Base-by-base conservation (phyloP, 2,797 vertebrate genomes). In the Pangasius krempfi region DNA sequence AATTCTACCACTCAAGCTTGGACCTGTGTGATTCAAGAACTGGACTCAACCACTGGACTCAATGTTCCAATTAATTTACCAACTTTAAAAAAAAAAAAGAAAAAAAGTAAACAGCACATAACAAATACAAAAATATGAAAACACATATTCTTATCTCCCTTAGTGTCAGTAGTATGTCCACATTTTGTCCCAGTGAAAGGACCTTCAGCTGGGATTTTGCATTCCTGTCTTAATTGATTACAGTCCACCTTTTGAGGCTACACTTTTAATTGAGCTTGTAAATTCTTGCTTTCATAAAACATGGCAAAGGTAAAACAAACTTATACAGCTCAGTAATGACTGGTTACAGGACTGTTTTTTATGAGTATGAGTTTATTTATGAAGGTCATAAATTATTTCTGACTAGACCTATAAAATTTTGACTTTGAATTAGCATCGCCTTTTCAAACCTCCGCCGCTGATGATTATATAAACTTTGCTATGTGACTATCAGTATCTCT, bases 351-450 rank as follows among this genome's bases (percentile, higher is more conserved):
- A 88, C 92, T 89, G 90, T 91, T 90, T 88, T 70, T 80, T 88
- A 70, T 84, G 87, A 93, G 83, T 54, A 88, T 66, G 68, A 75
- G 18, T 88, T 90, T 91, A 91, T 92, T 93, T 91, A 82, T 92
- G 92, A 93, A 87, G 5, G 79, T 89, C 75, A 83, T 95, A 93
- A 95, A 94, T 94, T 91, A 92, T 90, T 90, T 92, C 93, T 89
- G 92, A 85, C 91, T 85, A 85, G 90, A 93, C 93, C 93, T 88
- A 92, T 96, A 94, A 95, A 95, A 92, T 87, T 88, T 86, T 86
- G 85, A 66, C 37, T 64, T 91, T 89, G 62, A 91, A 94, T 91
- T 91, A 91, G 92, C 92, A 91, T 94, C 92, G 95, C 94, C 94
- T 95, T 94, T 92, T 70, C 66, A 84, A 73, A 84, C 33, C 87